Evolutionary conservation across 2,797 vertebrate genomes (phyloP).

Genomic region (Microctenopoma stevenorrisi): DNA sequence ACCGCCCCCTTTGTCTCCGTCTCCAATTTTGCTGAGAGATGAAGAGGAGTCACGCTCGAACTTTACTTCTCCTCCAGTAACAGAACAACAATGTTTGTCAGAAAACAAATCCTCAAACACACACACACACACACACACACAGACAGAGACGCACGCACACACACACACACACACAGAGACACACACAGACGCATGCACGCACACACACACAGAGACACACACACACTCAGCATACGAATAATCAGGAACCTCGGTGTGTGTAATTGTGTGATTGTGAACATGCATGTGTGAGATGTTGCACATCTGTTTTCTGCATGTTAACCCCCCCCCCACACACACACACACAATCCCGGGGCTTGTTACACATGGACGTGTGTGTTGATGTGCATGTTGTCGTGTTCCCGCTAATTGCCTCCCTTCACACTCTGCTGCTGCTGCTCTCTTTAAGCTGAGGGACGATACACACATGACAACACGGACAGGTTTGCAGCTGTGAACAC

Average conservation of each 20-base stretch:
- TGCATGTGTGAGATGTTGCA: slow-evolving; percentile 51
- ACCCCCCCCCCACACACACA: slow-evolving; percentile 22
- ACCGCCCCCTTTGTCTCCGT: neutral
- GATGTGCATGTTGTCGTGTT: slow-evolving; percentile 63
- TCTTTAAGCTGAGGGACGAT: slow-evolving; percentile 41
- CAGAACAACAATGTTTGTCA: slow-evolving; percentile 9
- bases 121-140: slow-evolving; percentile 13
- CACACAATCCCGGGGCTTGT: slow-evolving; percentile 44
- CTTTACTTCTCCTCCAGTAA: slow-evolving; percentile 37
- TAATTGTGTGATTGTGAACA: slow-evolving; percentile 47
- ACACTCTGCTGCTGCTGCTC: slow-evolving; percentile 61
- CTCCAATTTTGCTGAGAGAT: slow-evolving; percentile 17
- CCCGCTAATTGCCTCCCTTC: slow-evolving; percentile 73
- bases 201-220: too few species aligned
- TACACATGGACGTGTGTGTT: slow-evolving; percentile 53
- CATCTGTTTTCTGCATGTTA: slow-evolving; percentile 52
- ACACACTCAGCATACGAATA: too few species aligned
- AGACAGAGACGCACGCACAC: too few species aligned
- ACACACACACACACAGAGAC: too few species aligned
- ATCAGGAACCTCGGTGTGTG: slow-evolving; percentile 27
- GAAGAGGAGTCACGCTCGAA: slow-evolving; percentile 1
- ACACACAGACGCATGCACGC: too few species aligned
- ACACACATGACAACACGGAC: slow-evolving; percentile 9
- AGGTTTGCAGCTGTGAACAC: neutral
- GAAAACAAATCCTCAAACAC: slow-evolving; percentile 1